These are phyloP conservation scores for Melinaea menophilus DNA, from an alignment of 2,888 invertebrate species.

Conservation along the genomic window DNA sequence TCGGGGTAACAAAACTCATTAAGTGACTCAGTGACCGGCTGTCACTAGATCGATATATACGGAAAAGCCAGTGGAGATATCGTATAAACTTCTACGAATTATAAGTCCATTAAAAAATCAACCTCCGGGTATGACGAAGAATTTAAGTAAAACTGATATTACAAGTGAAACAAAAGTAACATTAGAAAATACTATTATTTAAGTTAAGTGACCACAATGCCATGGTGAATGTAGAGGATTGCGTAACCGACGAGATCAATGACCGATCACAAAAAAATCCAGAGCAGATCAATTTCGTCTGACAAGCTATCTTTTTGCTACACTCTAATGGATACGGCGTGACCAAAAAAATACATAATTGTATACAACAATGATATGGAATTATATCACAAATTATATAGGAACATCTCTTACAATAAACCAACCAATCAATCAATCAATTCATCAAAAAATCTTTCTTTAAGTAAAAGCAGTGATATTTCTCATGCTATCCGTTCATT, in stretches of 20 bases:
- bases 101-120: neutral
- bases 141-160: neutral
- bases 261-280: constrained; percentile 32
- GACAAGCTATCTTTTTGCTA: constrained; percentile 26
- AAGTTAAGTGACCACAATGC: neutral
- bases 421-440: too few relatives aligned
- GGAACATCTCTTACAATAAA: too few relatives aligned
- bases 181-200: neutral
- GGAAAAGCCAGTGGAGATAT: constrained; percentile 23
- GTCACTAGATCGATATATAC: constrained; percentile 25
- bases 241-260: constrained; percentile 30
- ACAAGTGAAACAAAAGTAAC: neutral
- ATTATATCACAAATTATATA: constrained; percentile 6
- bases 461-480: too few relatives aligned
- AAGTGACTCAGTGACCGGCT: constrained; percentile 25
- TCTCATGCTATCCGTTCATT: too few relatives aligned
- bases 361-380: constrained; percentile 2
- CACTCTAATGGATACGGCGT: constrained; percentile 22
- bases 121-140: constrained; percentile 4
- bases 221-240: constrained; percentile 15
- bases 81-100: constrained; percentile 9
- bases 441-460: too few relatives aligned
- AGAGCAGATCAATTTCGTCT: constrained; percentile 19
- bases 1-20: constrained; percentile 29
- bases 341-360: constrained; percentile 15